Conservation (phyloP, 2,113 vertebrate species). For the Alethe diademata region DNA sequence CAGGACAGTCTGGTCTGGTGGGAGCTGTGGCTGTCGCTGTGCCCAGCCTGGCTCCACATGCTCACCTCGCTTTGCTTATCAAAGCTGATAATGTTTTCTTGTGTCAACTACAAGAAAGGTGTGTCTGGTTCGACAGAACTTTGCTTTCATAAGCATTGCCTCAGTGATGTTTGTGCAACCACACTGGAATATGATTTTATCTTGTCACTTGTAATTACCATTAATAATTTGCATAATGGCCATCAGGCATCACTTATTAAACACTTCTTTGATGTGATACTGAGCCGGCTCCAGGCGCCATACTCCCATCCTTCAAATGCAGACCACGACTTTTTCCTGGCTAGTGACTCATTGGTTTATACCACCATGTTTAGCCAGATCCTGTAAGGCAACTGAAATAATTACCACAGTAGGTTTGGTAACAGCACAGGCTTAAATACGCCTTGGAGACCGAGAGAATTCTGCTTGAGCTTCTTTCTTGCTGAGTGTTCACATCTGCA, state of each 20-base stretch:
- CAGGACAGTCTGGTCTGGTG: neutral
- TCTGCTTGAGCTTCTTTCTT: neutral
- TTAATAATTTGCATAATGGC: constrained; percentile 53
- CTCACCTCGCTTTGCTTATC: neutral
- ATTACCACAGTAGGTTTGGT: constrained; percentile 20
- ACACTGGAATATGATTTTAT: constrained; percentile 42
- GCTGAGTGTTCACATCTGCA: constrained; percentile 4
- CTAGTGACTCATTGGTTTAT: constrained; percentile 38
- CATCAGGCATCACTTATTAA: constrained; percentile 46
- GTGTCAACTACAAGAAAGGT: constrained; percentile 50
- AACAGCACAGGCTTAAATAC: constrained; percentile 18
- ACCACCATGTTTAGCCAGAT: neutral
- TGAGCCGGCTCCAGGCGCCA: neutral
- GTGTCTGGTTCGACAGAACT: neutral
- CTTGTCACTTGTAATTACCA: constrained; percentile 63
- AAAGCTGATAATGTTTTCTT: constrained; percentile 5
- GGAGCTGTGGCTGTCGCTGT: neutral
- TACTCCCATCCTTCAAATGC: constrained; percentile 35
- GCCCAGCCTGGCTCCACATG: accelerated
- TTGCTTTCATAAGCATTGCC: constrained; percentile 52
- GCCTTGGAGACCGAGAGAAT: neutral
- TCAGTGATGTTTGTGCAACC: constrained; percentile 56
- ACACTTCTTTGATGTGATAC: constrained; percentile 59
- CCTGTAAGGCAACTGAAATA: constrained; percentile 28
- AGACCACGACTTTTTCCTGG: constrained; percentile 23